phyloP scores from a whole-genome alignment of 2,113 vertebrate genomes.

The Alectura lathami region DNA sequence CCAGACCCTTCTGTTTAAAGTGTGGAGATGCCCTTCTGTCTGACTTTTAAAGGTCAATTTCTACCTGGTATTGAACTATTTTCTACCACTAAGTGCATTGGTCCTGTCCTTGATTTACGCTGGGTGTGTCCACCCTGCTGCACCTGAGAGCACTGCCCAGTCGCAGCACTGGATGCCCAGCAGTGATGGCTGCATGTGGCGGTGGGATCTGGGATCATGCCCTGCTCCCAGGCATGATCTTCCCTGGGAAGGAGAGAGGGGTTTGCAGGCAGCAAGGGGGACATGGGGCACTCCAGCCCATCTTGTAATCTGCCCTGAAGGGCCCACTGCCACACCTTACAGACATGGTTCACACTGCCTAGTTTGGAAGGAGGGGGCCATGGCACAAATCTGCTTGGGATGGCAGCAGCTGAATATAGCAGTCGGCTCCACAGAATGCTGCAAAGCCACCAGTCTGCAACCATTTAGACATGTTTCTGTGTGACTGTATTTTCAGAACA shows the following conservation, averaged over 20 bases:
- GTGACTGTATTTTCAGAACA: background rate
- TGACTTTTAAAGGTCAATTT: constrained; percentile 33
- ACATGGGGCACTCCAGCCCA: background rate
- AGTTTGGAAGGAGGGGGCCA: background rate
- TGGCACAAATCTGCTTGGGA: background rate
- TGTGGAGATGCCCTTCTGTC: background rate
- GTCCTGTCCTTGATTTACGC: background rate
- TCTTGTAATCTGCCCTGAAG: background rate
- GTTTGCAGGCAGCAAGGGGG: background rate
- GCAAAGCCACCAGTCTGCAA: background rate
- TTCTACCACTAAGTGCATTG: background rate
- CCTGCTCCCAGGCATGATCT: background rate
- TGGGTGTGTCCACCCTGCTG: background rate
- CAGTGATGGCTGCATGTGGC: accelerated
- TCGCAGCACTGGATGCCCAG: accelerated
- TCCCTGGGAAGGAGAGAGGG: background rate
- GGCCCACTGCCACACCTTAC: background rate
- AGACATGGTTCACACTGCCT: background rate
- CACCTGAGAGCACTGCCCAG: background rate
- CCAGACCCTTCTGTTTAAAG: background rate
- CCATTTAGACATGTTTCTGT: background rate
- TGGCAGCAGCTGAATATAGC: background rate
- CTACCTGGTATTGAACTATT: constrained; percentile 4
- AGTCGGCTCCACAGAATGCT: background rate
- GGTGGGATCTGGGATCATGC: background rate